Evolutionary conservation across 2,113 vertebrate species (phyloP).

Genomic region (Chamaea fasciata): DNA sequence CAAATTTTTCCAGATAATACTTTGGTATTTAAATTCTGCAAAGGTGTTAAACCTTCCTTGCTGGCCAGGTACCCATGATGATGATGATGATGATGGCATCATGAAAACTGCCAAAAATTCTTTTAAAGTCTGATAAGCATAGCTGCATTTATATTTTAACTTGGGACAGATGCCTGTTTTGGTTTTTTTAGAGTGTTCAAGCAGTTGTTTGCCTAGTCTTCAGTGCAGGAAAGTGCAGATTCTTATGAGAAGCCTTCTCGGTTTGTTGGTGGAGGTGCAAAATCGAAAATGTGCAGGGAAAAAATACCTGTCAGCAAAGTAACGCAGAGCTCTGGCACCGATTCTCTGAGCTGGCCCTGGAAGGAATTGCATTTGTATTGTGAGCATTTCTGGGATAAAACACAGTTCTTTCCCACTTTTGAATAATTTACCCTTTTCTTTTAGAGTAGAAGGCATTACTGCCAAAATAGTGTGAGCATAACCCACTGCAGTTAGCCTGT

Average conservation of each 20-base stretch:
- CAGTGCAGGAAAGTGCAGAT: neutral
- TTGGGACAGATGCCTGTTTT: neutral
- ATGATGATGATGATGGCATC: neutral
- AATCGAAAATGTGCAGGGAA: neutral
- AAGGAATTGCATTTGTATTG: neutral
- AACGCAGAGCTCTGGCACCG: neutral
- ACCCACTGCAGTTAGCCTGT: slow-evolving; percentile 1
- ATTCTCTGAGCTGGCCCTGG: neutral
- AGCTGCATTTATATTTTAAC: neutral
- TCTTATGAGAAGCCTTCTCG: neutral
- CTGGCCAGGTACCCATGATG: rapidly evolving
- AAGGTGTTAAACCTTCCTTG: neutral
- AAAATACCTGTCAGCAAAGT: neutral
- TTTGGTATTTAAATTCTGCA: neutral
- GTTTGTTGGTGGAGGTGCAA: neutral
- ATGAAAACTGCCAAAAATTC: neutral
- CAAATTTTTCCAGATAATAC: neutral
- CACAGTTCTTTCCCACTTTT: neutral
- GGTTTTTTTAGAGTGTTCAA: neutral
- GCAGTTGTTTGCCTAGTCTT: neutral
- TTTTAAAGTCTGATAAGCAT: neutral
- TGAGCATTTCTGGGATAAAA: slow-evolving; percentile 3
- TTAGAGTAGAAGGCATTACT: neutral
- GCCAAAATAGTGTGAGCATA: neutral
- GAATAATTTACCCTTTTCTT: slow-evolving; percentile 14